A percentile compares a stretch with the other conserved stretches of the same genome.
These are phyloP conservation scores for Candidula unifasciata DNA, from an alignment of 2,888 invertebrate genomes.

Conservation along the genomic window DNA sequence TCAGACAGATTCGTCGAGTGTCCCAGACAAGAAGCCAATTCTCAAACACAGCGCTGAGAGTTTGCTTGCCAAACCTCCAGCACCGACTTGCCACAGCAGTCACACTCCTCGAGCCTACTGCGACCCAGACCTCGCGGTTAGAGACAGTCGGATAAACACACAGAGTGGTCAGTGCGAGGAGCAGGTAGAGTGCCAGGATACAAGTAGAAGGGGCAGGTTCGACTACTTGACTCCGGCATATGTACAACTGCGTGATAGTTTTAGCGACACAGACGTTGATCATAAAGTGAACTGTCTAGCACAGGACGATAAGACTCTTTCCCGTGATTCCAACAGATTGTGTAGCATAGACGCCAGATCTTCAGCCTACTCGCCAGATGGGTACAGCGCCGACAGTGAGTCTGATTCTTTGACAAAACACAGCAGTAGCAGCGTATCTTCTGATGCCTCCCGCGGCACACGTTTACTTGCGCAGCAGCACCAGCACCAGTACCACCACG, in stretches of 20 bases:
- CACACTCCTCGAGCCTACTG: neutral
- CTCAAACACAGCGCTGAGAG: conserved; percentile 51
- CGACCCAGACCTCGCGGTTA: neutral
- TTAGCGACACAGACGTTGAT: neutral
- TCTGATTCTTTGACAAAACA: conserved; percentile 54
- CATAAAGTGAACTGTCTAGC: neutral
- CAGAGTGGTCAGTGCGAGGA: neutral
- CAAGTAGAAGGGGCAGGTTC: neutral
- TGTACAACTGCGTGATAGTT: neutral
- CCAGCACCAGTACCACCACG: conserved; percentile 12
- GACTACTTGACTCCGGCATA: neutral
- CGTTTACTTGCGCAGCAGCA: neutral
- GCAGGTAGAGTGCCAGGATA: neutral
- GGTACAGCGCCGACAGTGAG: conserved; percentile 54
- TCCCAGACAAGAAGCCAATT: conserved; percentile 16
- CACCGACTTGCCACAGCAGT: neutral
- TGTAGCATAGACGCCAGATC: neutral
- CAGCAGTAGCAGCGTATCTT: neutral
- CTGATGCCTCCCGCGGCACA: neutral
- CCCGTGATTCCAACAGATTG: neutral
- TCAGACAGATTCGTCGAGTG: neutral
- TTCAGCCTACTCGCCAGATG: conserved; percentile 27
- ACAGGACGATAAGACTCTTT: neutral
- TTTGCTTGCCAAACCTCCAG: conserved; percentile 16
- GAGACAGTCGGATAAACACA: neutral